These are phyloP conservation scores for Acanthurus leucopareius DNA, from an alignment of 2,797 vertebrate species.

Conservation along the genomic window DNA sequence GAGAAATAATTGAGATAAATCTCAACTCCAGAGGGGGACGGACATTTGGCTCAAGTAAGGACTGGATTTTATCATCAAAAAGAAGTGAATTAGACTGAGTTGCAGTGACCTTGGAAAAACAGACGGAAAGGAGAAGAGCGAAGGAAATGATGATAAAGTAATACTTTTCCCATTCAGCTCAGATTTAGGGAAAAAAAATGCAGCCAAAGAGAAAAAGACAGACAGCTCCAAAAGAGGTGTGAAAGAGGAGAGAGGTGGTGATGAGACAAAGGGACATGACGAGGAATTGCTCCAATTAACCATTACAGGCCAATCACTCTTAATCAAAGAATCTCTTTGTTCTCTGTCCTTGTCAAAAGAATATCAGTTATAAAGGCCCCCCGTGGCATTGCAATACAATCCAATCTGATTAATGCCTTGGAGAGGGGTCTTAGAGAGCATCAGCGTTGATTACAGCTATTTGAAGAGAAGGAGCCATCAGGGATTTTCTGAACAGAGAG, in stretches of 20 bases:
- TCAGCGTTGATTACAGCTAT: conserved; percentile 81
- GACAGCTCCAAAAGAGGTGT: conserved; percentile 47
- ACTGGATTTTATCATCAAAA: conserved; percentile 76
- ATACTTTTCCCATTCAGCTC: conserved; percentile 57
- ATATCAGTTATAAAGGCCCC: conserved; percentile 66
- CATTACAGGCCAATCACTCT: conserved; percentile 76
- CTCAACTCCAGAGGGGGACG: conserved; percentile 60
- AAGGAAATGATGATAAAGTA: conserved; percentile 52
- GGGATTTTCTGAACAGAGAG: conserved; percentile 51
- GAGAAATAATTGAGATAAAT: conserved; percentile 82
- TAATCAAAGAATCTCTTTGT: conserved; percentile 75
- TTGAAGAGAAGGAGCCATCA: conserved; percentile 59
- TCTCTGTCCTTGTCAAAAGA: conserved; percentile 77
- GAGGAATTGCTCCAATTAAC: conserved; percentile 74
- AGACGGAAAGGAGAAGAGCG: conserved; percentile 25
- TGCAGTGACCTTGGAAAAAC: conserved; percentile 73
- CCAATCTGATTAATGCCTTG: conserved; percentile 75
- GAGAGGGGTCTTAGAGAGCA: conserved; percentile 67
- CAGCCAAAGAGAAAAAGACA: conserved; percentile 49
- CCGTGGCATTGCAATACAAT: conserved; percentile 72
- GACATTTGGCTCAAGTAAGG: conserved; percentile 74
- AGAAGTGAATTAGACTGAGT: conserved; percentile 72
- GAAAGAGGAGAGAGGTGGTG: conserved; percentile 43
- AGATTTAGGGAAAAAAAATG: conserved; percentile 52
- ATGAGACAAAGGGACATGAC: conserved; percentile 72